phyloP scores from a whole-genome alignment of 2,888 invertebrate species.

The Ditula angustiorana region DNA sequence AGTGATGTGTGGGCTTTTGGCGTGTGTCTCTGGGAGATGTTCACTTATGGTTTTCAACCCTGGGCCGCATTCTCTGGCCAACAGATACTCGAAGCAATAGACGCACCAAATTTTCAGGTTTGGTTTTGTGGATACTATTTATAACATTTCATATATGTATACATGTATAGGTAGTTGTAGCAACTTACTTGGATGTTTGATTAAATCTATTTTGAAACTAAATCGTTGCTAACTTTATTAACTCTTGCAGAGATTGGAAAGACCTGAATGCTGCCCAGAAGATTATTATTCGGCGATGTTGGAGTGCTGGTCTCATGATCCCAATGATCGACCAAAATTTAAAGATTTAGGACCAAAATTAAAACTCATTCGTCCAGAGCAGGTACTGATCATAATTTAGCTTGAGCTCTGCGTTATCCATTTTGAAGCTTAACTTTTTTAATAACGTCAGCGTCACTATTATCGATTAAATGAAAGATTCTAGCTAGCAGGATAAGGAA shows the following conservation, averaged over 20 bases:
- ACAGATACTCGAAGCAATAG: conserved; percentile 97
- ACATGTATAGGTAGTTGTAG: too few relatives aligned
- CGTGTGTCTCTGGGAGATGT: conserved; percentile 99
- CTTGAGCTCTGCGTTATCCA: too few relatives aligned
- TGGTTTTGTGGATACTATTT: background rate
- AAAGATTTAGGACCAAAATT: conserved; percentile 91
- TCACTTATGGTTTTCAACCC: conserved; percentile 99
- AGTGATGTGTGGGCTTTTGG: conserved; percentile 99
- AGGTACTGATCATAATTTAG: conserved; percentile 74
- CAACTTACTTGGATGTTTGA: too few relatives aligned
- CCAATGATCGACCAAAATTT: conserved; percentile 95
- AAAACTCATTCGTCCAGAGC: conserved; percentile 95
- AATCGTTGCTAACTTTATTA: too few relatives aligned
- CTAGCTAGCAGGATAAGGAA: too few relatives aligned
- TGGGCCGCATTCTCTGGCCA: conserved; percentile 98
- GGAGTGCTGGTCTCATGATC: conserved; percentile 98
- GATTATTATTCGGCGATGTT: conserved; percentile 97
- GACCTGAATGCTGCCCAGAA: conserved; percentile 97
- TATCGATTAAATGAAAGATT: too few relatives aligned
- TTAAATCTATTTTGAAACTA: too few relatives aligned
- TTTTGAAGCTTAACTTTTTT: too few relatives aligned
- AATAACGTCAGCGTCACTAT: too few relatives aligned
- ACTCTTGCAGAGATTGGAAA: conserved; percentile 90
- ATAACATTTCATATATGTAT: background rate
- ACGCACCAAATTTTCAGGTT: conserved; percentile 94